These are phyloP conservation scores for Apodemus sylvaticus DNA, from an alignment of 2,113 vertebrate genomes.

Conservation along the genomic window DNA sequence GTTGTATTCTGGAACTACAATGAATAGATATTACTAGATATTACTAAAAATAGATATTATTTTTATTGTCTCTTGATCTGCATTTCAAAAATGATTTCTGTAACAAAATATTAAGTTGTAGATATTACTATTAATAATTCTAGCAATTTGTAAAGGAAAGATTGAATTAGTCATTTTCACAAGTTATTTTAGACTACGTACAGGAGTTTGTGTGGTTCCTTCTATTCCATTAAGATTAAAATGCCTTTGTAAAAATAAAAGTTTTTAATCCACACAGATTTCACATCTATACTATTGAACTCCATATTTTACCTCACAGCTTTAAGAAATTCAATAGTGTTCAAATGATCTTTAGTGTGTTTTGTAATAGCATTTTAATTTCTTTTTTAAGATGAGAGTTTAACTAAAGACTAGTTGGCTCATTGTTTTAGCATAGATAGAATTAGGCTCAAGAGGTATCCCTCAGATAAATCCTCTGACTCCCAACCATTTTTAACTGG, in stretches of 20 bases:
- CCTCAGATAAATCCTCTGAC: neutral
- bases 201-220: neutral
- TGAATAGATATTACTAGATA: neutral
- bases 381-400: neutral
- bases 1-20: neutral
- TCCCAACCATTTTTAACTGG: neutral
- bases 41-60: neutral
- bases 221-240: too few species aligned
- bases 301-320: neutral
- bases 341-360: neutral
- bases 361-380: neutral
- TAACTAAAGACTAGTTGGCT: neutral
- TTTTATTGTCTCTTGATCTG: neutral
- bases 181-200: neutral
- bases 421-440: neutral
- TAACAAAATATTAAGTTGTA: neutral
- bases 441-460: neutral
- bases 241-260: neutral
- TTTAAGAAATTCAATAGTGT: too few species aligned
- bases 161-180: neutral
- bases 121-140: neutral
- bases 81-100: neutral
- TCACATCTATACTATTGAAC: neutral
- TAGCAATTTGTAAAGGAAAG: neutral
- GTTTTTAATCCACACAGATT: neutral